Evolutionary conservation across 2,113 vertebrate species (phyloP), one percentile per base, ranked within the genome.

Genomic region (Caranx ignobilis): DNA sequence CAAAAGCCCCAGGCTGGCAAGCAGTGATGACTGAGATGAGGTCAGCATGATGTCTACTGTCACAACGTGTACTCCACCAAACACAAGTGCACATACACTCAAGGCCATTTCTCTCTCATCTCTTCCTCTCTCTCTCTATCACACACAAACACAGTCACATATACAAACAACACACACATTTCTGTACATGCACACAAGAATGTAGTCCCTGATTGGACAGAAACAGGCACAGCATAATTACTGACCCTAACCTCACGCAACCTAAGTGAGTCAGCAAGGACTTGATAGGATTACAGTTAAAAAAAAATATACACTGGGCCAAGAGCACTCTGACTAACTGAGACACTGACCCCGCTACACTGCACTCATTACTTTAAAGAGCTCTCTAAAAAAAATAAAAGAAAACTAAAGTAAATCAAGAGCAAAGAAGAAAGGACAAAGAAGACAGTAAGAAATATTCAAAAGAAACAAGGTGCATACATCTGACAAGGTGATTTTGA

Each of bases 31-130:
- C 80, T 84, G 83, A 87, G 73, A 87, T 89, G 89, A 87, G 41
- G 79, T 89, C 86, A 89, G 83, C 83, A 50, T 83, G 88, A 91
- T 76, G 75, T 85, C 80, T 84, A 88, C 71, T 77, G 88, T 90
- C 88, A 92, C 87, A 86, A 89, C 81, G 87, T 19, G 72, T 79
- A 87, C 55, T 62, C 69, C 74, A 88, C 67, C 79, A 63, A 71
- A 91, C 60, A 79, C 47, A 16, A 41, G 54, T 19, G 68, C 61
- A 77, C 61, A 62, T 5, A 75, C 73, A 52, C 64, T 26, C 37
- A 11, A 62, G 12, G 13, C 59, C 52, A 52, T 16, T 43, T 47
- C 47, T 67, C 31, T 41, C 48, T 19, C 37, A 26, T 12, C 31
- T 41, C 8, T 41, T 2, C 8, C 37, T 37, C 37, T 37, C 35